Evolutionary conservation across 2,888 invertebrate species (phyloP).

Genomic region (Trissonchulus latispiculum): DNA sequence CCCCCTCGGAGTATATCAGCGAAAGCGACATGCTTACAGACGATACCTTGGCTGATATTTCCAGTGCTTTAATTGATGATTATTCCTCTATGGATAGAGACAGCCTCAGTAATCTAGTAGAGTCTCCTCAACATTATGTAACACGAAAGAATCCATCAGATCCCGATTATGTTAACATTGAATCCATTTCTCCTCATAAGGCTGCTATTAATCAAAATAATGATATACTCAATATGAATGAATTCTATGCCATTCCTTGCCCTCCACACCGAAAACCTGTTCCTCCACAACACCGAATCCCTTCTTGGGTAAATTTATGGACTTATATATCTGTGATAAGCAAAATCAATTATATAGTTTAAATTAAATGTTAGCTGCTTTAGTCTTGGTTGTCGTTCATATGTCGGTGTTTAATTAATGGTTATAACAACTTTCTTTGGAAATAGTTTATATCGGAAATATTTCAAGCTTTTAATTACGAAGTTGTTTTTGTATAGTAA

Average conservation of each 20-base stretch:
- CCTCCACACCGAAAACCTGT: background rate
- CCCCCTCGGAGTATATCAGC: background rate
- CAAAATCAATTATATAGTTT: too few relatives aligned
- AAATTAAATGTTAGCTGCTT: too few relatives aligned
- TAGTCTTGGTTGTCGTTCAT: too few relatives aligned
- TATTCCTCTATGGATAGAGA: background rate
- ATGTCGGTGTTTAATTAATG: too few relatives aligned
- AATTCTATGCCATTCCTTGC: background rate
- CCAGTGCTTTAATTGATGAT: background rate
- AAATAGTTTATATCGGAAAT: too few relatives aligned
- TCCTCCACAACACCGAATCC: constrained; percentile 7
- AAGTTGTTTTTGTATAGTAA: too few relatives aligned
- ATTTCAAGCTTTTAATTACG: too few relatives aligned
- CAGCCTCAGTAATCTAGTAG: background rate
- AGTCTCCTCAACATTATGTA: too few relatives aligned
- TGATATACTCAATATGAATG: background rate
- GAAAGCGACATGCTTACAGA: background rate
- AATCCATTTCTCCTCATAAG: background rate
- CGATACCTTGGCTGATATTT: background rate
- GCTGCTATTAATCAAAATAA: too few relatives aligned
- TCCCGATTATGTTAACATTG: background rate
- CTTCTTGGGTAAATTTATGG: constrained; percentile 10
- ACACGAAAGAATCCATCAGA: background rate
- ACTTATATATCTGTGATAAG: too few relatives aligned
- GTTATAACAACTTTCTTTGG: too few relatives aligned